Conservation (phyloP, 2,888 invertebrate genomes). For the Melinopterus prodromus region DNA sequence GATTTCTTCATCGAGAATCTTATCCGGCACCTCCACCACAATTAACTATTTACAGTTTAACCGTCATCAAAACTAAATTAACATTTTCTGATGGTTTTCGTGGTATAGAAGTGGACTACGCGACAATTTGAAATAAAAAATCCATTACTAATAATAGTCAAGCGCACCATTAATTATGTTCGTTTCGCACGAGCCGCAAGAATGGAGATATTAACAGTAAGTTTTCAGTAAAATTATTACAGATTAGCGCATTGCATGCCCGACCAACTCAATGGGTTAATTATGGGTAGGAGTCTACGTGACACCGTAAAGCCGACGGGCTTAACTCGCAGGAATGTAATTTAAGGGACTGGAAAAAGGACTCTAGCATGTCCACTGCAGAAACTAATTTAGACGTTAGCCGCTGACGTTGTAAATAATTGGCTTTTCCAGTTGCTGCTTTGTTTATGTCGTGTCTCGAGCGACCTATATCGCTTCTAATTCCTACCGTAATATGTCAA, state of each 20-base stretch:
- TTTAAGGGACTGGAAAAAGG: constrained; percentile 4
- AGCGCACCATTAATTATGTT: not conserved
- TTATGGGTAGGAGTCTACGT: constrained; percentile 14
- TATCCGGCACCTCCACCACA: no score
- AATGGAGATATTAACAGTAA: constrained; percentile 20
- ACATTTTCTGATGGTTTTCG: no score
- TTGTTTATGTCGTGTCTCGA: not conserved
- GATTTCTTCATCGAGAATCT: no score
- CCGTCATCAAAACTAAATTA: no score
- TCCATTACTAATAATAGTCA: not conserved
- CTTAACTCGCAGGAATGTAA: constrained; percentile 4
- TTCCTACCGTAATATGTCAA: not conserved
- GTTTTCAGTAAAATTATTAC: constrained; percentile 20
- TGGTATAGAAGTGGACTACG: no score
- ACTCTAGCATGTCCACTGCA: not conserved
- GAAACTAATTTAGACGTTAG: constrained; percentile 4
- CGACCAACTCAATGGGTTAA: constrained; percentile 23
- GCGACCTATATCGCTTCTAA: constrained; percentile 4
- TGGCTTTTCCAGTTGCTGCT: not conserved
- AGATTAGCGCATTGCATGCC: constrained; percentile 21
- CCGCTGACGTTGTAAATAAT: not conserved
- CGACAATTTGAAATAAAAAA: no score
- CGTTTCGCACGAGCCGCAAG: not conserved
- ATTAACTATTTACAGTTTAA: no score
- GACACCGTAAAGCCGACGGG: constrained; percentile 6